Conservation (phyloP, 2,888 invertebrate genomes). For the Xanthorhoe spadicearia region DNA sequence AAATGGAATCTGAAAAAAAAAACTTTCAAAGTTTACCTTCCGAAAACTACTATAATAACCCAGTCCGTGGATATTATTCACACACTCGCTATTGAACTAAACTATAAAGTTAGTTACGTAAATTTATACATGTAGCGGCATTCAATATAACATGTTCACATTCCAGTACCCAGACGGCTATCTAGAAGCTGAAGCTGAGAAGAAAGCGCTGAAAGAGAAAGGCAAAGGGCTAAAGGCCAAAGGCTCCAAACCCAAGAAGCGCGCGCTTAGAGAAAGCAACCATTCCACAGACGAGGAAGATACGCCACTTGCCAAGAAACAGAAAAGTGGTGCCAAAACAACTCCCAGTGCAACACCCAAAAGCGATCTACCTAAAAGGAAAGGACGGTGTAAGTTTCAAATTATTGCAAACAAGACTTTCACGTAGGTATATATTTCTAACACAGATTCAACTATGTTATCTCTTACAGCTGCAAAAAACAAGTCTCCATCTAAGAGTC, state of each 20-base stretch:
- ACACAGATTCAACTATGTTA: no score
- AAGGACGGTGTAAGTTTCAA: slow-evolving; percentile 40
- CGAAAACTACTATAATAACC: no score
- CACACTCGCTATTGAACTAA: no score
- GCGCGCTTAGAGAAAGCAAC: slow-evolving; percentile 60
- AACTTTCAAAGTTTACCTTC: no score
- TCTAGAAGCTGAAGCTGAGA: slow-evolving; percentile 86
- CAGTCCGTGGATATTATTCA: neutral
- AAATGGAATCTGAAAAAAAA: no score
- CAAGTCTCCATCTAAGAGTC: slow-evolving; percentile 39
- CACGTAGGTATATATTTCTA: no score
- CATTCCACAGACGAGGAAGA: slow-evolving; percentile 52
- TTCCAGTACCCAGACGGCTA: slow-evolving; percentile 89
- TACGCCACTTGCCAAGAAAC: slow-evolving; percentile 57
- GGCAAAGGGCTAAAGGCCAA: slow-evolving; percentile 48
- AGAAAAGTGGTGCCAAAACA: slow-evolving; percentile 44
- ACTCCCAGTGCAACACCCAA: slow-evolving; percentile 4
- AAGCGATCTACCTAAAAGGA: slow-evolving; percentile 33
- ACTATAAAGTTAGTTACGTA: no score
- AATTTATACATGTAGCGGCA: no score
- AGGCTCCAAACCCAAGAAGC: slow-evolving; percentile 50
- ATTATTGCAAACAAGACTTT: no score
- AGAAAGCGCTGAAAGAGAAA: slow-evolving; percentile 67
- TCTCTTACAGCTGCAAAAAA: slow-evolving; percentile 41
- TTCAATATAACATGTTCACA: neutral